Evolutionary conservation across 2,113 vertebrate species (phyloP), one percentile per base, ranked within the genome.

Genomic region (Halichoeres trimaculatus): DNA sequence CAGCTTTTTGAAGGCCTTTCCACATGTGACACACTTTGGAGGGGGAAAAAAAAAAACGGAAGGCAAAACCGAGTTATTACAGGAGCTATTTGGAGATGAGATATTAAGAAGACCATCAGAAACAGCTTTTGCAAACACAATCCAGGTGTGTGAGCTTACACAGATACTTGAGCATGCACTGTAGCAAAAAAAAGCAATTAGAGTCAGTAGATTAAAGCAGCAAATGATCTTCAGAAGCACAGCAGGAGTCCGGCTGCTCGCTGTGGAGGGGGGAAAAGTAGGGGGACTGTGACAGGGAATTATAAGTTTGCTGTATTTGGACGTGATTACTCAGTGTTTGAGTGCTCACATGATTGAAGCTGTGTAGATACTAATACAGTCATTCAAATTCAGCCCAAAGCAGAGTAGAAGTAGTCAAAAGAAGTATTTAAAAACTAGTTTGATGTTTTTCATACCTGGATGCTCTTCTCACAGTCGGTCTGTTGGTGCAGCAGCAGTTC

Each of bases 391-490:
- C 9, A 69, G n/a, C 19, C 38, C 38, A 30, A 11, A 20, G 5
- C 8, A 23, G 0, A 34, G 2, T 30, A 30, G 30, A 30, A 30
- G 3, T 30, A 30, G 30, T 30, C 30, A 30, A 30, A 30, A 30
- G 3, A 30, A 30, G 6, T 6, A 30, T 30, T 3, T 4, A 30
- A 30, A 30, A 30, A 6, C 30, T 30, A 30, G 6, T 30, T 30
- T n/a, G n/a, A n/a, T n/a, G n/a, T n/a, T n/a, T n/a, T 30, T 48
- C 0, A 0, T 81, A 99, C 97, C 96, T 99, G 96, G 90, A 99
- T 98, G 92, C 95, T 96, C 89, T 97, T 97, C 94, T 99, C 98
- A 2, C 98, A 99, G 95, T 97, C 95, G 0, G 97, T 99, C 94
- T 99, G 97, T 52, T 97, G 96, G 91, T 99, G 98, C 79, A 99